Conservation (phyloP, 2,797 vertebrate species). For the Paguma larvata region DNA sequence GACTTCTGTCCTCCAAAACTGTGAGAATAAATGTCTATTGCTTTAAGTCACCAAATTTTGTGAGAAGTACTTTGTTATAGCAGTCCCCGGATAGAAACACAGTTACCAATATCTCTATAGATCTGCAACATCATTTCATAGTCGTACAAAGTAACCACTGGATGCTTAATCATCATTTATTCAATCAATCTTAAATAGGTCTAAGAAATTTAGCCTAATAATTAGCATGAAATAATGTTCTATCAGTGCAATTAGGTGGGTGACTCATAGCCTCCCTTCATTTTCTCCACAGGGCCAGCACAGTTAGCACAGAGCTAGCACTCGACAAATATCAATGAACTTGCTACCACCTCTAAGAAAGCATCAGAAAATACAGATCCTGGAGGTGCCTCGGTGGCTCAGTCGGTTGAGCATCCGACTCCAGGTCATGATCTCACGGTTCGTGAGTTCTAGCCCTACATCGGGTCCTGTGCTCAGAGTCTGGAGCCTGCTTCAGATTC, state of each 20-base stretch:
- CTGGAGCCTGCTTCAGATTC: no score
- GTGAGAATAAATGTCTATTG: background rate
- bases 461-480: no score
- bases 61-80: background rate
- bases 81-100: background rate
- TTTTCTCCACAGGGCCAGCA: background rate
- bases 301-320: background rate
- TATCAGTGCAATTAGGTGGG: background rate
- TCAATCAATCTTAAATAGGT: background rate
- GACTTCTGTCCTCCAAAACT: background rate
- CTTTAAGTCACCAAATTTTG: background rate
- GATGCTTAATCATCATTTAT: background rate
- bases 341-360: background rate
- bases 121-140: background rate
- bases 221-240: background rate
- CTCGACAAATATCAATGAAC: background rate
- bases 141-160: background rate
- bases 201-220: background rate
- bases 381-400: no score
- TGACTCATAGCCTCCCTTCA: background rate
- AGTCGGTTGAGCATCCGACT: no score
- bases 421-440: no score
- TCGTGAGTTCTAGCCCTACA: no score
- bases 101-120: background rate
- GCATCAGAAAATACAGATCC: background rate